Evolutionary conservation across 2,888 invertebrate genomes (phyloP), one percentile per base, ranked within the genome.

Genomic region (Amphimallon solstitiale): DNA sequence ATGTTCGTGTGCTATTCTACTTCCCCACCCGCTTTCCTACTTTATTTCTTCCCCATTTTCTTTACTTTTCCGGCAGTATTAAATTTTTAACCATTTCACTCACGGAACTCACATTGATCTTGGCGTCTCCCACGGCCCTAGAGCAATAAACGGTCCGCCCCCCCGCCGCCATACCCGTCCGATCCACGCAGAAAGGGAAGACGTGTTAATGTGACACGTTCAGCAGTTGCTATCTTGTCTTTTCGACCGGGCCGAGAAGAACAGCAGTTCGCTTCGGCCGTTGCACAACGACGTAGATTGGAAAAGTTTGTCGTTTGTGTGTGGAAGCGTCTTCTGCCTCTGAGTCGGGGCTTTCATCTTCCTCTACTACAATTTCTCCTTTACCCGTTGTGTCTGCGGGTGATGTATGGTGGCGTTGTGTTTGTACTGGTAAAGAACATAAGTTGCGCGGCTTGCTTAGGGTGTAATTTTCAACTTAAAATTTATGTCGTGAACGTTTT

Each of bases 171-270:
- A n/a, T 14, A 12, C 40, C 12, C 10, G 40, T 5, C n/a, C 2
- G 40, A 51, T 35, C 17, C 12, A 35, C 68, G 63, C 62, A 51
- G 49, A 51, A 51, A 43, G 66, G 29, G 45, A 46, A 52, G 49
- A 67, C 80, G 80, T 81, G 81, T 79, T 81, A 81, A 81, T 81
- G 80, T 79, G 80, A 79, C 80, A 80, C 80, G 79, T 81, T 75
- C 77, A 75, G 74, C 77, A 73, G 75, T 73, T 72, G 77, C 76
- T 74, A 73, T 77, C 76, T 76, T 73, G 76, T 76, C 76, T 72
- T 69, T 70, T 69, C 74, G 76, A 71, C 70, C 72, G 73, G 73
- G 73, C 74, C n/a, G n/a, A 71, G 69, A 72, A 71, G 35, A 35
- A 51, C 35, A 51, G 23, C 17, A 46, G 46, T 14, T 51, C 51